A percentile compares a stretch with the other conserved stretches of the same genome.
Evolutionary conservation across 1,140 invertebrate genomes (phyloP).

Genomic region (Asobara japonica): DNA sequence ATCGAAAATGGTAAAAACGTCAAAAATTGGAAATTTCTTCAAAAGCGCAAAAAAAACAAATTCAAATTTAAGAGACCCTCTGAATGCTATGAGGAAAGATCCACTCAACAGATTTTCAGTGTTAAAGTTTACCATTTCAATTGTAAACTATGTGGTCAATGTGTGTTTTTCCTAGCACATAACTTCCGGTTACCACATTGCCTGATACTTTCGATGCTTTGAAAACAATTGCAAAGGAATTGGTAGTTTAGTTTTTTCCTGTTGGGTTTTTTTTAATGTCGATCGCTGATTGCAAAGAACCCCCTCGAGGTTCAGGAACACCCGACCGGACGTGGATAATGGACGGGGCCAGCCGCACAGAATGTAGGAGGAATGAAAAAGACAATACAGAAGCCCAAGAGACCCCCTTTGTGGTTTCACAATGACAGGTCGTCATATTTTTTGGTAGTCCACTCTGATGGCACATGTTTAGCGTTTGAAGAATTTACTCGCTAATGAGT

Average conservation of each 20-base stretch:
- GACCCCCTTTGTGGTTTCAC: constrained; percentile 56
- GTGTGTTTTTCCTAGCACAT: neutral
- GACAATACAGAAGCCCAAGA: constrained; percentile 46
- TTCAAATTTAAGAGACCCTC: neutral
- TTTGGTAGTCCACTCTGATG: constrained; percentile 41
- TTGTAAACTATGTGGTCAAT: neutral
- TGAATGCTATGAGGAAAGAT: too few relatives aligned
- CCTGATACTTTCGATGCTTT: neutral
- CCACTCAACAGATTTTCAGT: neutral
- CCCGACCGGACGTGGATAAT: constrained; percentile 62
- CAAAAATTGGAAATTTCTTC: too few relatives aligned
- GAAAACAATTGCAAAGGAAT: constrained; percentile 6
- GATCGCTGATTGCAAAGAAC: constrained; percentile 12
- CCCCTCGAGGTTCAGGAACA: constrained; percentile 46
- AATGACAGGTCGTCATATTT: constrained; percentile 62
- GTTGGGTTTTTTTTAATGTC: neutral
- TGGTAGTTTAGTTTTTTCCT: neutral
- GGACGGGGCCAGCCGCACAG: constrained; percentile 45
- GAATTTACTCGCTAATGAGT: neutral
- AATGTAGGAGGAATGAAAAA: constrained; percentile 50
- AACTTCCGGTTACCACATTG: constrained; percentile 14
- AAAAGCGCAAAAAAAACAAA: neutral
- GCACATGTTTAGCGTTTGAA: neutral
- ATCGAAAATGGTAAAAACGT: too few relatives aligned
- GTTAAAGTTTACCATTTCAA: neutral